phyloP scores from a whole-genome alignment of 2,113 vertebrate genomes.

The Struthio camelus region DNA sequence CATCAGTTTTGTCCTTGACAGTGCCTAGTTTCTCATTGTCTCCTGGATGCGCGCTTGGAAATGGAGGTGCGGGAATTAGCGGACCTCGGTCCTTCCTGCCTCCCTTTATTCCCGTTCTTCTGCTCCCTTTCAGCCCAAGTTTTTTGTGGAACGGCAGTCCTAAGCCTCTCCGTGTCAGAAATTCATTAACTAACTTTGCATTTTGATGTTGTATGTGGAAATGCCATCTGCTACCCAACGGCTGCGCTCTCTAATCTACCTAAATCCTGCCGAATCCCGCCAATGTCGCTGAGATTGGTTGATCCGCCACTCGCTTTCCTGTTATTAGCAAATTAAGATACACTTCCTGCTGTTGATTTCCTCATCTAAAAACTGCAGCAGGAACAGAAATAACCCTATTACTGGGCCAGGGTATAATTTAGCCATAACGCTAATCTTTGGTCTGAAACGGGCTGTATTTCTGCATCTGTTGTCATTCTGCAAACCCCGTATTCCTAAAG shows the following conservation, averaged over 20 bases:
- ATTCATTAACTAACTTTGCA: conserved; percentile 65
- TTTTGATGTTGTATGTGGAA: conserved; percentile 42
- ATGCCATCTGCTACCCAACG: conserved; percentile 68
- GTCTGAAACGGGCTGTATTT: conserved; percentile 38
- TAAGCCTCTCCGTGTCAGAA: conserved; percentile 15
- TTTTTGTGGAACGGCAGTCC: neutral
- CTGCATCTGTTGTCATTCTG: conserved; percentile 55
- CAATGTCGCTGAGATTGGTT: conserved; percentile 48
- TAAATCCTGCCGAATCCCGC: conserved; percentile 51
- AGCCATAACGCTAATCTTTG: conserved; percentile 56
- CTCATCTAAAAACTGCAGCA: conserved; percentile 57
- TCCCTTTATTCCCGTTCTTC: neutral
- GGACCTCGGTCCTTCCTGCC: neutral
- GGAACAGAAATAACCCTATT: conserved; percentile 68
- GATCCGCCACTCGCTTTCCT: conserved; percentile 37
- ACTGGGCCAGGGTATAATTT: conserved; percentile 58
- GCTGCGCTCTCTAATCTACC: conserved; percentile 62
- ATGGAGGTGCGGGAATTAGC: neutral
- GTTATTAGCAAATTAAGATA: conserved; percentile 77
- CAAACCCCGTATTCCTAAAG: conserved; percentile 20
- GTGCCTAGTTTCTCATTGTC: neutral
- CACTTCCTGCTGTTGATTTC: conserved; percentile 60
- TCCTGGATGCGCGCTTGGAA: neutral
- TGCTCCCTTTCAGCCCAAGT: neutral
- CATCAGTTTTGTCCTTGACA: conserved; percentile 4